phyloP scores from a whole-genome alignment of 2,888 invertebrate genomes.

The Drosophila putrida region DNA sequence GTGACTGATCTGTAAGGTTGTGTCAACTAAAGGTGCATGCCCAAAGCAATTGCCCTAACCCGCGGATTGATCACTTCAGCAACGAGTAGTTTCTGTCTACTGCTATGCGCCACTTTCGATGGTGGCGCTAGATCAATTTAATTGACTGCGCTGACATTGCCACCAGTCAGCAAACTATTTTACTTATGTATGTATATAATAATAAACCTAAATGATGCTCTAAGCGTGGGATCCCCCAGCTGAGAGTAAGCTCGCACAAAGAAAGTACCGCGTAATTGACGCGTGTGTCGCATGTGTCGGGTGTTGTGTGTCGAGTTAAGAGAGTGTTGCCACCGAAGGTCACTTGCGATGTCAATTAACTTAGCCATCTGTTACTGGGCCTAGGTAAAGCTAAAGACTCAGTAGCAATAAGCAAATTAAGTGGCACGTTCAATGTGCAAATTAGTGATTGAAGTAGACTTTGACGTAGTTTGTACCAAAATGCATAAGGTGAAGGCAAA shows the following conservation, averaged over 20 bases:
- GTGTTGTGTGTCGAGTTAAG: conserved; percentile 22
- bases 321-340: conserved; percentile 49
- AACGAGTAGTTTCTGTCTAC: background rate
- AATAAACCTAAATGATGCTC: conserved; percentile 20
- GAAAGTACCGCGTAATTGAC: conserved; percentile 76
- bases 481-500: conserved; percentile 14
- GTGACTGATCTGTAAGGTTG: conserved; percentile 46
- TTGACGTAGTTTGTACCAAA: conserved; percentile 20
- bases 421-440: conserved; percentile 8
- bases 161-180: too few relatives aligned
- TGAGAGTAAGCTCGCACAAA: conserved; percentile 29
- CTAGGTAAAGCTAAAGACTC: conserved; percentile 32
- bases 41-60: conserved; percentile 37
- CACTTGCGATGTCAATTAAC: conserved; percentile 60
- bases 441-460: conserved; percentile 20
- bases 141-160: conserved; percentile 72
- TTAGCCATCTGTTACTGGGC: conserved; percentile 44
- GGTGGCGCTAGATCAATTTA: conserved; percentile 71
- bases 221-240: conserved; percentile 63
- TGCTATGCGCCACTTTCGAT: conserved; percentile 29
- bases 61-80: conserved; percentile 44
- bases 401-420: conserved; percentile 26
- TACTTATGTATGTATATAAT: background rate
- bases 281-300: conserved; percentile 63
- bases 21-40: conserved; percentile 58